Evolutionary conservation across 2,113 vertebrate genomes (phyloP).

Genomic region (Calidris pygmaea): DNA sequence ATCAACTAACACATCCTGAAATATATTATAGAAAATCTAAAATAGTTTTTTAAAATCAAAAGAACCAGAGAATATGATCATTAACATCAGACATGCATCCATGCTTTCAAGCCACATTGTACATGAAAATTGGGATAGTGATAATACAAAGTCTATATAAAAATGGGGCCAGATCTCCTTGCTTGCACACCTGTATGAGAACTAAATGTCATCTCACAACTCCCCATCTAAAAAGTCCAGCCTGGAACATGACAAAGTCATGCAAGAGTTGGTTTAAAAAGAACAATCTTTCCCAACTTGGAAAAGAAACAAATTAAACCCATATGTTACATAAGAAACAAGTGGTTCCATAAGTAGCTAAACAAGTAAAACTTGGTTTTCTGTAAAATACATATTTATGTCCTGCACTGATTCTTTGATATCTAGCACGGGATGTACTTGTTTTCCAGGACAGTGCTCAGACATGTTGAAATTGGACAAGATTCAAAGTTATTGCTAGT

Average conservation of each 20-base stretch:
- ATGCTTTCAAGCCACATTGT: not conserved
- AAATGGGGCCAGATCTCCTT: not conserved
- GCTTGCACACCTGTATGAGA: not conserved
- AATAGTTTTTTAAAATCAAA: not conserved
- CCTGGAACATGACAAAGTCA: not conserved
- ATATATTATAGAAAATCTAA: not conserved
- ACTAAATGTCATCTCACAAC: not conserved
- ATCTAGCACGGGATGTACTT: not conserved
- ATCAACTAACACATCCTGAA: not conserved
- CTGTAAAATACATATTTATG: not conserved
- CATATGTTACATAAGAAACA: not conserved
- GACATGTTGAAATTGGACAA: not conserved
- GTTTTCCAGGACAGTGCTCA: not conserved
- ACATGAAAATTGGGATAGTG: not conserved
- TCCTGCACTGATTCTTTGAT: not conserved
- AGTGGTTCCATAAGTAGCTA: not conserved
- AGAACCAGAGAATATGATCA: not conserved
- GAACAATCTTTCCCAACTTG: not conserved
- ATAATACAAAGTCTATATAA: not conserved
- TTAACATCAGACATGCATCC: not conserved
- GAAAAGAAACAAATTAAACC: not conserved
- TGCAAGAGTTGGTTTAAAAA: not conserved
- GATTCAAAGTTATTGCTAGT: not conserved
- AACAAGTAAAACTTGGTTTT: not conserved
- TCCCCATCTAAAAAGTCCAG: not conserved